Conservation (phyloP, 1,140 invertebrate genomes). For the Chymomyza costata region DNA sequence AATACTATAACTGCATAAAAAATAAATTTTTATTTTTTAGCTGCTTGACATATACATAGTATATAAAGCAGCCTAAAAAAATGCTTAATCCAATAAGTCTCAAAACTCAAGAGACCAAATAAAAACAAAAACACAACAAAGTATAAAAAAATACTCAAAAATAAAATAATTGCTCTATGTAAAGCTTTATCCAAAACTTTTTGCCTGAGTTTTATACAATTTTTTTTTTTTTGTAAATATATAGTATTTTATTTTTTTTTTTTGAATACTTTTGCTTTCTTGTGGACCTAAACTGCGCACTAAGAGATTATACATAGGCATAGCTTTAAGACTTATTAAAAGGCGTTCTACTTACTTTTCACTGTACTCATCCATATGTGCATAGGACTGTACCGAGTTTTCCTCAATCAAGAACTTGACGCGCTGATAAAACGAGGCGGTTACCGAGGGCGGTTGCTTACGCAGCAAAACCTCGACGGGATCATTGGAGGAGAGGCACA, state of each 20-base stretch:
- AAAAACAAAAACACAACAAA: too few relatives aligned
- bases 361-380: constrained; percentile 96
- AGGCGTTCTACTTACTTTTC: constrained; percentile 89
- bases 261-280: constrained; percentile 2
- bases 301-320: constrained; percentile 23
- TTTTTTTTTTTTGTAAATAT: constrained; percentile 6
- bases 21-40: too few relatives aligned
- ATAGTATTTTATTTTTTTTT: constrained; percentile 9
- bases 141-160: constrained; percentile 12
- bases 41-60: too few relatives aligned
- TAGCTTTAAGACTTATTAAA: constrained; percentile 6
- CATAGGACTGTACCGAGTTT: constrained; percentile 98
- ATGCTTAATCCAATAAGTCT: too few relatives aligned
- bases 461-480: constrained; percentile 95
- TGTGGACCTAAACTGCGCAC: constrained; percentile 36
- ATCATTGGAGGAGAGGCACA: constrained; percentile 96
- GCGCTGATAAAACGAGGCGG: constrained; percentile 97
- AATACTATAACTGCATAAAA: too few relatives aligned
- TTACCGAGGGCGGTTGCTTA: constrained; percentile 96
- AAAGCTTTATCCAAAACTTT: constrained; percentile 26
- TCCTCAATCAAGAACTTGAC: constrained; percentile 99
- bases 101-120: too few relatives aligned
- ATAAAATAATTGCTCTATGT: constrained; percentile 24
- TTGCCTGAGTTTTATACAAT: not conserved
- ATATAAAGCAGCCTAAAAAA: too few relatives aligned